phyloP scores from a whole-genome alignment of 2,888 invertebrate species.

The Caenorhabditis auriculariae region DNA sequence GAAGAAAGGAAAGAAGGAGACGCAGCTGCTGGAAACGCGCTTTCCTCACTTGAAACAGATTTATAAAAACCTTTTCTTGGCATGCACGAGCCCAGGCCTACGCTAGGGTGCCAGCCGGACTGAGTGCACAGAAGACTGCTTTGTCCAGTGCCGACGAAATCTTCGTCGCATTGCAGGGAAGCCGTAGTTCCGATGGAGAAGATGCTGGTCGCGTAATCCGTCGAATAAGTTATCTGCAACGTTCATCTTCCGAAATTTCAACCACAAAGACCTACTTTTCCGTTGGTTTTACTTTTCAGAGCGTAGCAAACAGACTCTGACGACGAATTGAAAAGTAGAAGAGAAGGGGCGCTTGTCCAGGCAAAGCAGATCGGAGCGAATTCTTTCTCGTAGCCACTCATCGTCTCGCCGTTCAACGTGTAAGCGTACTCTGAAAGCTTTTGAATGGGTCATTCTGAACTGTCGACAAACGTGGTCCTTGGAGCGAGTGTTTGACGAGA shows the following conservation, averaged over 20 bases:
- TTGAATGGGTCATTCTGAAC: not conserved
- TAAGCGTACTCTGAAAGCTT: slow-evolving; percentile 26
- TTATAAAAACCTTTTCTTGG: too few relatives aligned
- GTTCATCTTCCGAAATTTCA: not conserved
- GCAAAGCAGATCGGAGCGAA: slow-evolving; percentile 33
- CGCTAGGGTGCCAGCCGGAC: slow-evolving; percentile 36
- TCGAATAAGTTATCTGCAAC: slow-evolving; percentile 26
- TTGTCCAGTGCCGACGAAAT: slow-evolving; percentile 19
- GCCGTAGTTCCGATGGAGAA: slow-evolving; percentile 45
- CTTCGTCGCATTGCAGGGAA: slow-evolving; percentile 32
- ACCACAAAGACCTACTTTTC: slow-evolving; percentile 2
- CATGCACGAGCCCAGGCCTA: slow-evolving; percentile 16
- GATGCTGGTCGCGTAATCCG: slow-evolving; percentile 7
- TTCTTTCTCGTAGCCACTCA: slow-evolving; percentile 29
- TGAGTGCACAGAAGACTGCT: slow-evolving; percentile 33
- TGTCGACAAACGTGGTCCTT: slow-evolving; percentile 18
- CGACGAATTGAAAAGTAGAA: slow-evolving; percentile 23
- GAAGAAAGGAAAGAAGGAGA: too few relatives aligned
- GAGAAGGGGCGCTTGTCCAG: slow-evolving; percentile 31
- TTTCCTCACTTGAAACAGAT: too few relatives aligned
- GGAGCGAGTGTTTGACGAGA: slow-evolving; percentile 20
- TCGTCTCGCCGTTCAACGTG: slow-evolving; percentile 24
- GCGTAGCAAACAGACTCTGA: slow-evolving; percentile 9
- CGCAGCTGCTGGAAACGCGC: too few relatives aligned
- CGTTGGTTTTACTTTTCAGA: slow-evolving; percentile 7